Percentiles rank a stretch among this genome's conserved stretches.
Conservation (phyloP, 1,140 invertebrate genomes). For the Platorchestia sp. region DNA sequence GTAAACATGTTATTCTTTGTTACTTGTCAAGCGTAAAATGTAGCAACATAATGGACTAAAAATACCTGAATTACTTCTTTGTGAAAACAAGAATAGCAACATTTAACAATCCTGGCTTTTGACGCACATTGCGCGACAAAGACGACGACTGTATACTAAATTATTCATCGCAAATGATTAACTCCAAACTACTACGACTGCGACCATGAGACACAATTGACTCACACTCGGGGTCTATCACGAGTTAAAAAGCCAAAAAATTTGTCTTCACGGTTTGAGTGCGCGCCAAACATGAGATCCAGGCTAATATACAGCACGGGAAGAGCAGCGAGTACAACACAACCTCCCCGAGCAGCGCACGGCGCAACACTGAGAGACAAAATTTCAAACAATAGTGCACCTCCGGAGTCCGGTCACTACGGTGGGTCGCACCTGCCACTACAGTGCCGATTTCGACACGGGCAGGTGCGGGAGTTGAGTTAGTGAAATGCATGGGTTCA, state of each 20-base stretch:
- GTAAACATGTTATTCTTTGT: too few relatives aligned
- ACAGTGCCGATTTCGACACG: background rate
- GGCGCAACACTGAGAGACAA: background rate
- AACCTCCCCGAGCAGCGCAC: background rate
- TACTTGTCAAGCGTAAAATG: background rate
- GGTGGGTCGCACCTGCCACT: too few relatives aligned
- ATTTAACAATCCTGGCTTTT: background rate
- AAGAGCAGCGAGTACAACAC: background rate
- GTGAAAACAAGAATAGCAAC: background rate
- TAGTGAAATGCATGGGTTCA: background rate
- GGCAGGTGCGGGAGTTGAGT: background rate
- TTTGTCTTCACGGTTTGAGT: background rate
- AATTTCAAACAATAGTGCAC: too few relatives aligned
- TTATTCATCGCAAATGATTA: background rate
- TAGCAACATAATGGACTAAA: background rate
- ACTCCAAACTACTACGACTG: background rate
- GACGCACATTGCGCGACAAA: background rate
- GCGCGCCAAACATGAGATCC: background rate
- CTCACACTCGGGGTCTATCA: background rate
- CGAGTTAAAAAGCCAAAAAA: background rate
- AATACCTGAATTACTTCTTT: background rate
- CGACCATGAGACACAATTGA: background rate
- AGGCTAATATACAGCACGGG: background rate
- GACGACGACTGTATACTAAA: background rate
- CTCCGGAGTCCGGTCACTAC: background rate